phyloP scores from a whole-genome alignment of 2,797 vertebrate species.

The Sphaeramia orbicularis region DNA sequence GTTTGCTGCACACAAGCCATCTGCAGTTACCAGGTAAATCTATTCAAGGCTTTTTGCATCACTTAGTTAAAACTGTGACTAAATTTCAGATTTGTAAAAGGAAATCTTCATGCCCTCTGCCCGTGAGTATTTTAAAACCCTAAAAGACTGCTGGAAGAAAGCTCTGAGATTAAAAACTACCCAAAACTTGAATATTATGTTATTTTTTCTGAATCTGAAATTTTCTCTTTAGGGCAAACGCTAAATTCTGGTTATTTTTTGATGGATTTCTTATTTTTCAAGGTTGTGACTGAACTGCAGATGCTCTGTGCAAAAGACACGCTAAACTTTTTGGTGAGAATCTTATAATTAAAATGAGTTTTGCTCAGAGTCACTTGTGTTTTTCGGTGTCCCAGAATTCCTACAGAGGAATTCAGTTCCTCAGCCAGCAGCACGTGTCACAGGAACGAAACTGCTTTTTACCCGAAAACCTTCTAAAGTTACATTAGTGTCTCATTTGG shows the following conservation, averaged over 20 bases:
- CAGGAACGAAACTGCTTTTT: slow-evolving; percentile 78
- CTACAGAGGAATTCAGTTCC: slow-evolving; percentile 85
- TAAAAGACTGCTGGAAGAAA: not conserved
- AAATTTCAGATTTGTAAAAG: not conserved
- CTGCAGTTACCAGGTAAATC: slow-evolving; percentile 46
- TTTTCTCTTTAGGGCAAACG: no score
- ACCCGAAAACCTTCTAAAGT: slow-evolving; percentile 66
- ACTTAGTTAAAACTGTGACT: not conserved
- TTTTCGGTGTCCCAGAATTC: slow-evolving; percentile 83
- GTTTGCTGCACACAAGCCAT: slow-evolving; percentile 48
- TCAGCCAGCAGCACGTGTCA: slow-evolving; percentile 83
- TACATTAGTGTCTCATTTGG: slow-evolving; percentile 66
- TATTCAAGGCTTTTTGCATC: not conserved
- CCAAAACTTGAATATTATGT: not conserved
- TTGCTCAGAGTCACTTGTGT: not conserved
- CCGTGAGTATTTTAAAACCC: not conserved
- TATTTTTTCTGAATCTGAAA: not conserved
- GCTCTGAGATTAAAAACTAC: not conserved
- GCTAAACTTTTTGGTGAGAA: not conserved
- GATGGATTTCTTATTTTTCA: not conserved
- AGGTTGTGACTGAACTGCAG: slow-evolving; percentile 36
- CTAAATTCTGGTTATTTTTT: not conserved
- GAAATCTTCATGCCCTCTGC: not conserved
- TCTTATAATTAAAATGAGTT: not conserved
- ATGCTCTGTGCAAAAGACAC: slow-evolving; percentile 31